These are phyloP conservation scores for Atta cephalotes DNA, from an alignment of 1,140 invertebrate species.

Conservation along the genomic window DNA sequence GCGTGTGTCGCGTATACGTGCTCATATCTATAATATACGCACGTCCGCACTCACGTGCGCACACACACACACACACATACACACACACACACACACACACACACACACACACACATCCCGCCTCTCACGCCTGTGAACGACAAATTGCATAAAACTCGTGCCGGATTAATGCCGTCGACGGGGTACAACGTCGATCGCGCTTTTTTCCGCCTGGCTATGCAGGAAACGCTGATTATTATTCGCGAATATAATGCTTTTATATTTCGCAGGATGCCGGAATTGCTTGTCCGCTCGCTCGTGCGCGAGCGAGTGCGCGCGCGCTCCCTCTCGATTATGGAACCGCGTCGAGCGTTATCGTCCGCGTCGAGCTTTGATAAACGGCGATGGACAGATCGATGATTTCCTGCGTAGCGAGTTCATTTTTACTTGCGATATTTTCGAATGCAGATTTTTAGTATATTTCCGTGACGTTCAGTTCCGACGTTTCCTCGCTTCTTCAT, in stretches of 20 bases:
- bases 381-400: constrained; percentile 60
- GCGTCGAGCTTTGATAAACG: constrained; percentile 59
- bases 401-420: constrained; percentile 24
- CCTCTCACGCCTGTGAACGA: constrained; percentile 66
- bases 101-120: background rate
- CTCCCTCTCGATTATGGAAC: constrained; percentile 49
- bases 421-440: constrained; percentile 55
- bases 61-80: constrained; percentile 6
- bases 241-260: constrained; percentile 66
- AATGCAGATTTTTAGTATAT: constrained; percentile 9
- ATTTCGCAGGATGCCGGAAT: constrained; percentile 63
- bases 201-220: constrained; percentile 69
- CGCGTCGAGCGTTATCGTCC: constrained; percentile 21
- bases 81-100: background rate
- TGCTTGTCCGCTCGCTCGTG: constrained; percentile 25
- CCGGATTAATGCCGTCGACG: constrained; percentile 75
- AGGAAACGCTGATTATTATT: constrained; percentile 67
- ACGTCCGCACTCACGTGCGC: background rate
- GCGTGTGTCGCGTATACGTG: constrained; percentile 58
- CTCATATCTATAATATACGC: constrained; percentile 52
- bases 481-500: background rate
- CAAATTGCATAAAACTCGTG: constrained; percentile 77
- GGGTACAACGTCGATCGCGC: constrained; percentile 74
- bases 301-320: background rate
- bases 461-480: background rate